These are phyloP conservation scores for Mythimna vitellina DNA, from an alignment of 2,888 invertebrate species.

Conservation along the genomic window DNA sequence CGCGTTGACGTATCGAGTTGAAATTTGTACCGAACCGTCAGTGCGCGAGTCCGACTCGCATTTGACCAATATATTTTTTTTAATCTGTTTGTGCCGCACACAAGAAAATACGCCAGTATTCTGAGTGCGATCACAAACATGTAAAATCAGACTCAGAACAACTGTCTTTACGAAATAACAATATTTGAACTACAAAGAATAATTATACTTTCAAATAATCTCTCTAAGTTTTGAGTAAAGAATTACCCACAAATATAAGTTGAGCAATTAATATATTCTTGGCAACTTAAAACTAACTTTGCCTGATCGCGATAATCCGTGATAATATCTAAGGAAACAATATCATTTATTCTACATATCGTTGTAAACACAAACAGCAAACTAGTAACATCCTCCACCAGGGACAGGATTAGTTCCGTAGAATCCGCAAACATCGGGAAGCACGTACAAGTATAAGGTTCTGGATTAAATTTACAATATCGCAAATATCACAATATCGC, in stretches of 20 bases:
- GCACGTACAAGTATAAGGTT: conserved; percentile 34
- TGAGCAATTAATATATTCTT: background rate
- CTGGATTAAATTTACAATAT: conserved; percentile 39
- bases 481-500: background rate
- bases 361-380: background rate
- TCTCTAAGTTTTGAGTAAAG: background rate
- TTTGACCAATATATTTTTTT: no score
- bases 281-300: background rate
- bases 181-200: no score
- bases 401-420: conserved; percentile 8
- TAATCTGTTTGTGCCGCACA: no score
- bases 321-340: background rate
- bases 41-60: no score
- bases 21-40: no score
- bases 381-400: background rate
- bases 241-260: background rate
- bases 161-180: no score
- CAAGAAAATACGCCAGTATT: no score
- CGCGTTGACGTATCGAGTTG: no score
- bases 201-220: no score
- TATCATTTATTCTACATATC: background rate
- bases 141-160: no score
- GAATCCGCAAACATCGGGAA: conserved; percentile 15
- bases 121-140: no score
- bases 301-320: background rate